phyloP scores from a whole-genome alignment of 2,888 invertebrate genomes.

The Leptinotarsa rubiginosa region DNA sequence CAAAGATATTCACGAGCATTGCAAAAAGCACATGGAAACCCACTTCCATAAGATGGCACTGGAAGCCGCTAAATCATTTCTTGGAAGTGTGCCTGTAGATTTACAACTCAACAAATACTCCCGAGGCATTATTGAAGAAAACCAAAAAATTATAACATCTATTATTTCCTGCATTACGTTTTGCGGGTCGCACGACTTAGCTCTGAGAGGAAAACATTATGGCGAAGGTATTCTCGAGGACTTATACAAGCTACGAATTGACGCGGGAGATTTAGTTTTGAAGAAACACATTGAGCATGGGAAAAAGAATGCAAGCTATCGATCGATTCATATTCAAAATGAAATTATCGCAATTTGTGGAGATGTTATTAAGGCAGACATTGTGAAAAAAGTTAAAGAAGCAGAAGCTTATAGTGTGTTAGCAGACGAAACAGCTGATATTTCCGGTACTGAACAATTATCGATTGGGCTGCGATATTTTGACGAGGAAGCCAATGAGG shows the following conservation, averaged over 20 bases:
- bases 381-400: slow-evolving; percentile 46
- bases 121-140: slow-evolving; percentile 45
- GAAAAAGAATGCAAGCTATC: slow-evolving; percentile 52
- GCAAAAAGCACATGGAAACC: slow-evolving; percentile 7
- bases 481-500: slow-evolving; percentile 34
- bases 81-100: background rate
- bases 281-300: slow-evolving; percentile 54
- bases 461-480: slow-evolving; percentile 15
- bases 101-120: slow-evolving; percentile 43
- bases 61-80: slow-evolving; percentile 25
- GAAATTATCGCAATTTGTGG: slow-evolving; percentile 49
- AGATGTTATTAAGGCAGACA: slow-evolving; percentile 46
- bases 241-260: slow-evolving; percentile 42
- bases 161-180: slow-evolving; percentile 49
- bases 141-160: slow-evolving; percentile 47
- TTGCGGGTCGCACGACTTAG: slow-evolving; percentile 25
- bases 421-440: slow-evolving; percentile 48
- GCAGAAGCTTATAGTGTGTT: slow-evolving; percentile 47
- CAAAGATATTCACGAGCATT: too few species aligned
- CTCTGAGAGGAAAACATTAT: too few species aligned
- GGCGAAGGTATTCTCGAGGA: slow-evolving; percentile 49
- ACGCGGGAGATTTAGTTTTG: slow-evolving; percentile 40
- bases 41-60: slow-evolving; percentile 26
- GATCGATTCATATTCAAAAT: slow-evolving; percentile 57
- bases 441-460: too few species aligned